Evolutionary conservation across 2,113 vertebrate species (phyloP).

Genomic region (Acinonyx jubatus): DNA sequence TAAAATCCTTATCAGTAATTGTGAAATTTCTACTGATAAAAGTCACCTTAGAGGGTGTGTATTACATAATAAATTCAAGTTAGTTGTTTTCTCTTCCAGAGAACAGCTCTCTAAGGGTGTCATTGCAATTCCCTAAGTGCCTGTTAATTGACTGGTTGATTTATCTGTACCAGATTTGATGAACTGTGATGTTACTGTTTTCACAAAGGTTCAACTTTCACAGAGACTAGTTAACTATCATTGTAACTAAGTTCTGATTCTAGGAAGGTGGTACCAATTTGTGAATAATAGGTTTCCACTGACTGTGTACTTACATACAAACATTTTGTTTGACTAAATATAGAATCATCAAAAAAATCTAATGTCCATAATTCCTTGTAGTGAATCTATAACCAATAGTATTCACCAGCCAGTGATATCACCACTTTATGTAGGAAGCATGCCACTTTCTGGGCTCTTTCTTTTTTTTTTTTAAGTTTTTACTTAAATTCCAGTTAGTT

Average conservation of each 20-base stretch:
- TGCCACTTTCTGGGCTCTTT: conserved; percentile 2
- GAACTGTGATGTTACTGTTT: neutral
- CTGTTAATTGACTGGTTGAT: neutral
- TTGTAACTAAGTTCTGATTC: neutral
- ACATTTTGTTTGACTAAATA: conserved; percentile 23
- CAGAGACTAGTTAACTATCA: neutral
- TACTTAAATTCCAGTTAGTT: neutral
- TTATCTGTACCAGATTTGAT: neutral
- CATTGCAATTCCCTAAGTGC: neutral
- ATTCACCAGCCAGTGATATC: conserved; percentile 7
- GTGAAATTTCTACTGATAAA: neutral
- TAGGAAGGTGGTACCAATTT: neutral
- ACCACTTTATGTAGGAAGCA: neutral
- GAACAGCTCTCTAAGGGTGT: neutral
- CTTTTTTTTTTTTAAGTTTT: neutral
- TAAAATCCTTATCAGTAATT: conserved; percentile 37
- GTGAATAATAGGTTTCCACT: neutral
- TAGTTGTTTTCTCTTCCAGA: neutral
- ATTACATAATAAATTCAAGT: neutral
- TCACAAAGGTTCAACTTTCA: neutral
- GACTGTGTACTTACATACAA: neutral
- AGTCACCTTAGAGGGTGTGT: neutral
- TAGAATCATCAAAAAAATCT: neutral
- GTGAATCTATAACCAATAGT: conserved; percentile 20
- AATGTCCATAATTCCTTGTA: conserved; percentile 11